These are phyloP conservation scores for Stercorarius parasiticus DNA, from an alignment of 2,113 vertebrate genomes.

Conservation along the genomic window DNA sequence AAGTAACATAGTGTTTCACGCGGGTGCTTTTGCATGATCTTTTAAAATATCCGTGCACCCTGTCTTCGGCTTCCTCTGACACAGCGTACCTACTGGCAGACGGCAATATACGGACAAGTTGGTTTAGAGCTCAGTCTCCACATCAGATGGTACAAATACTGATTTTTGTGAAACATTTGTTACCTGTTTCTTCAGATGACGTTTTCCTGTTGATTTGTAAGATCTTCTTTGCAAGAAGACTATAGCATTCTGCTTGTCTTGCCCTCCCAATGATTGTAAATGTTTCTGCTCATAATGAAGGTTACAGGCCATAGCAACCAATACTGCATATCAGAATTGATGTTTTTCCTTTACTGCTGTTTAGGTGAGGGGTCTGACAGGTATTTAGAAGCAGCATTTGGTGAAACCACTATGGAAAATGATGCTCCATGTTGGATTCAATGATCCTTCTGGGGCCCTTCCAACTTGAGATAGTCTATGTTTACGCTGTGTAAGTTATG, in stretches of 20 bases:
- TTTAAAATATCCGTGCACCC: background rate
- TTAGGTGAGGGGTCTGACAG: background rate
- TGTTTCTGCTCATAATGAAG: background rate
- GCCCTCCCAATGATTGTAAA: background rate
- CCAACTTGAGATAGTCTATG: background rate
- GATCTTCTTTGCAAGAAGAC: background rate
- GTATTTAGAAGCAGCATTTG: background rate
- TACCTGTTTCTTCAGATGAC: background rate
- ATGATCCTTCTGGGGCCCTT: background rate
- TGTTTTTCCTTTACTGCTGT: background rate
- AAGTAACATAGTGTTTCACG: background rate
- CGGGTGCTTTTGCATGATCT: background rate
- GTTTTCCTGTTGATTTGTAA: accelerated
- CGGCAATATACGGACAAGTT: background rate
- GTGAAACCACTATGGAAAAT: background rate
- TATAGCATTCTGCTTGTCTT: background rate
- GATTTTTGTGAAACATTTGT: background rate
- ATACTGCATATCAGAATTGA: background rate
- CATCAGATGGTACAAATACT: background rate
- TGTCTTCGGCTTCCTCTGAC: background rate
- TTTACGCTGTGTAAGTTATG: background rate
- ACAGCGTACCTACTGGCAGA: background rate
- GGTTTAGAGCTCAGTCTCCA: background rate
- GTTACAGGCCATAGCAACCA: background rate
- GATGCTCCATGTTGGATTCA: background rate